Evolutionary conservation across 1,140 invertebrate genomes (phyloP), one percentile per base, ranked within the genome.

Genomic region (Zeugodacus cucurbitae): DNA sequence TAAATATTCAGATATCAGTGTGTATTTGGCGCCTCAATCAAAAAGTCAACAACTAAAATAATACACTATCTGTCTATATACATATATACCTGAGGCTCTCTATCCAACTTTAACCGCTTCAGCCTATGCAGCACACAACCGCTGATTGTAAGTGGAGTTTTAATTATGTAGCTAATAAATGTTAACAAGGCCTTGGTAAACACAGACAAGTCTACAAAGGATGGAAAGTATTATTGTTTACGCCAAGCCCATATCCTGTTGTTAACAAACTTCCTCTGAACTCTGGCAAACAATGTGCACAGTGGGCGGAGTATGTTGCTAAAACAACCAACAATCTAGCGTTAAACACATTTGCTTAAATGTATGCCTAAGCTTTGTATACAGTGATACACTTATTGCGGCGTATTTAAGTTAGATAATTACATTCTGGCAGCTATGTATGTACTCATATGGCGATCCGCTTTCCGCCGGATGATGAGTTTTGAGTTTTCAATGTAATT

Each of bases 151-250:
- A 10, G 64, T 34, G 26, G 59, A 62, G 34, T 67, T 67, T 67
- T 67, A 67, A 67, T 67, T 26, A 67, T 67, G 64, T 26, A 34
- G 29, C 64, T 67, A 67, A 67, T 67, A 67, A 67, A 67, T 67
- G 26, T 29, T 29, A 67, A 67, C 64, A 67, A 67, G 64, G 7
- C 8, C 11, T 29, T 11, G 34, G 29, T 34, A 67, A 67, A 67
- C 64, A 67, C 64, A 67, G 64, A 34, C 64, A 32, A 29, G 64
- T 62, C 22, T 29, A 67, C 26, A 67, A 67, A 67, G n/a, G 3
- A 34, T 34, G 17, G 26, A 34, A 34, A 32, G 29, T 34, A 3
- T 32, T 34, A 32, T 29, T 34, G 29, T 67, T 3, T 32, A 34
- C 14, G 11, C 14, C 8, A 67, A 17, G 11, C 14, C 64, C 64